Evolutionary conservation across 2,888 invertebrate genomes (phyloP), one percentile per base, ranked within the genome.

Genomic region (Drosophila fulvimacula): DNA sequence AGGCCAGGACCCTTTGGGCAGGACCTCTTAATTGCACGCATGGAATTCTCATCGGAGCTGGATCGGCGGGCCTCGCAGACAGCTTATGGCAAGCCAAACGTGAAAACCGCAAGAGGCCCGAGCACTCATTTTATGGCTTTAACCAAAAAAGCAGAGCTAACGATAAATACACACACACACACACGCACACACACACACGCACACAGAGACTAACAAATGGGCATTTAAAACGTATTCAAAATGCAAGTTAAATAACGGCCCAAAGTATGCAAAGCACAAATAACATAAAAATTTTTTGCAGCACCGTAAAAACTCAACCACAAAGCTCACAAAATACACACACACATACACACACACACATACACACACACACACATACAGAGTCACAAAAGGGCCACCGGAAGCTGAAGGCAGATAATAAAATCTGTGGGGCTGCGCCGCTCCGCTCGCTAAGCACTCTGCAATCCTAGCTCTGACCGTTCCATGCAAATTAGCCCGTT

Each of bases 201-300:
- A 39, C 19, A 17, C 19, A 46, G 38, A n/a, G 15, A 17, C 9
- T 55, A 55, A 56, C 61, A 76, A 81, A 74, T 63, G 79, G 65
- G 63, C 79, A 81, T 86, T 86, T 83, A 83, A 83, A 83, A 64
- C 79, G 81, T 69, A 83, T 81, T 87, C 81, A 68, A 81, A 83
- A 81, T 82, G 82, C 87, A 84, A 84, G 75, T 81, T 83, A 87
- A 82, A 81, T 71, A 79, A 84, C 79, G 79, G 69, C 75, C 71
- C 69, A 77, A 87, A 86, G 81, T 83, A 86, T 83, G 84, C 81
- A 74, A 74, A 81, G 77, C 82, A 81, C 65, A 80, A 82, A 85
- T 67, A 81, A 85, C 73, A 85, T 82, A 76, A 76, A 81, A 57
- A 36, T 46, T 60, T 60, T 60, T 73, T 75, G 49, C 63, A 51